These are phyloP conservation scores for Callospermophilus lateralis DNA, from an alignment of 2,113 vertebrate species.

Conservation along the genomic window DNA sequence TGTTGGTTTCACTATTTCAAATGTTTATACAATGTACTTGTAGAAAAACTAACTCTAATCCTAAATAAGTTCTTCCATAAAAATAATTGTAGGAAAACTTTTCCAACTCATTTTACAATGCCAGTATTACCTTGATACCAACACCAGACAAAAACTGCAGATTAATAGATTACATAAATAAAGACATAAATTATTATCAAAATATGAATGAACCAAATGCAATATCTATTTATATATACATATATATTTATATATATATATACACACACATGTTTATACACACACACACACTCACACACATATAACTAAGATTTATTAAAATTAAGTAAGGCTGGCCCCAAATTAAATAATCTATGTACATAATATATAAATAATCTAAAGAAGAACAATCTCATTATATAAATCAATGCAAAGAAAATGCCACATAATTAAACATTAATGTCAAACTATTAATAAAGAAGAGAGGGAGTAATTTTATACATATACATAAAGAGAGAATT, in stretches of 20 bases:
- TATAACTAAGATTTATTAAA: background rate
- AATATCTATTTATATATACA: no score
- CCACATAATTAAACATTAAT: background rate
- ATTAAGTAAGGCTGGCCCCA: background rate
- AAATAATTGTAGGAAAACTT: no score
- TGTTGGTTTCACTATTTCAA: no score
- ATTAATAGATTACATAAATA: background rate
- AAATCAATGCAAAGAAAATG: background rate
- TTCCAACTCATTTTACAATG: no score
- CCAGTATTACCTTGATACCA: no score
- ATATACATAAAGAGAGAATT: background rate
- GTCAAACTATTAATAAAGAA: background rate
- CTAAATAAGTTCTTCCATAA: no score
- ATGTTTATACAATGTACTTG: no score
- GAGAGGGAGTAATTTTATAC: background rate
- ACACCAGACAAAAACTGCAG: background rate
- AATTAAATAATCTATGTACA: background rate
- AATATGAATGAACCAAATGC: background rate
- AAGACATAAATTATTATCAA: background rate
- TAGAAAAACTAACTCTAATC: no score
- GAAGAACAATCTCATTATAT: background rate
- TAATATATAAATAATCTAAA: background rate
- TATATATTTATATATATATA: background rate
- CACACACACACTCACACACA: no score
- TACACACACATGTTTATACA: background rate